A percentile compares a stretch with the other conserved stretches of the same genome.
Conservation (phyloP, 2,113 vertebrate genomes). For the Azemiops feae region DNA sequence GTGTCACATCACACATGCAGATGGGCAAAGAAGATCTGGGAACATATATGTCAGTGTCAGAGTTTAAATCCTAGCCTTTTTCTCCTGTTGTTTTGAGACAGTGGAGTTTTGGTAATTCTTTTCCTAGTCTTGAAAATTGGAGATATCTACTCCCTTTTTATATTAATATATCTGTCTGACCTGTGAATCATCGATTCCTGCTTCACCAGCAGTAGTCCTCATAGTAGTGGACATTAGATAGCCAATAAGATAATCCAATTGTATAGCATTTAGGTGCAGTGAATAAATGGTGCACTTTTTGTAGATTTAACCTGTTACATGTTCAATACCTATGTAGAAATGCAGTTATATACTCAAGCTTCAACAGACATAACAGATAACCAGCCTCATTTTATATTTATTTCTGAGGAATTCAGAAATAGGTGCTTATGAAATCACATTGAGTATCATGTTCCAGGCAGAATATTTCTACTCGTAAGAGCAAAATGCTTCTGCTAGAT, state of each 20-base stretch:
- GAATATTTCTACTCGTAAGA: not conserved
- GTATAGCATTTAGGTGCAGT: not conserved
- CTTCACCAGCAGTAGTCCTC: not conserved
- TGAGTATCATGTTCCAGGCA: not conserved
- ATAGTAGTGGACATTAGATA: not conserved
- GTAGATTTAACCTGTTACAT: not conserved
- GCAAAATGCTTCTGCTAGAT: not conserved
- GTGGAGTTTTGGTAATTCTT: not conserved
- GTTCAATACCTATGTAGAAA: not conserved
- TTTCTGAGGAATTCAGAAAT: not conserved
- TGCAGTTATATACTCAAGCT: not conserved
- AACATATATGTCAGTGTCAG: not conserved
- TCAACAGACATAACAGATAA: not conserved
- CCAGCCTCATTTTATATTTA: not conserved
- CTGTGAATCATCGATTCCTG: not conserved
- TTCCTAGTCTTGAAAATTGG: not conserved
- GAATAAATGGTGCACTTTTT: not conserved
- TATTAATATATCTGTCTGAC: not conserved
- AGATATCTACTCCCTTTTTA: not conserved
- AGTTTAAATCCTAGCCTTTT: not conserved
- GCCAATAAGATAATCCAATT: not conserved
- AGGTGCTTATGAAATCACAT: not conserved
- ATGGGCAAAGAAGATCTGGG: not conserved
- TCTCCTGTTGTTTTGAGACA: not conserved
- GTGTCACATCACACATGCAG: not conserved